Conservation (phyloP, 2,113 vertebrate genomes). For the Coptodon rendalli region DNA sequence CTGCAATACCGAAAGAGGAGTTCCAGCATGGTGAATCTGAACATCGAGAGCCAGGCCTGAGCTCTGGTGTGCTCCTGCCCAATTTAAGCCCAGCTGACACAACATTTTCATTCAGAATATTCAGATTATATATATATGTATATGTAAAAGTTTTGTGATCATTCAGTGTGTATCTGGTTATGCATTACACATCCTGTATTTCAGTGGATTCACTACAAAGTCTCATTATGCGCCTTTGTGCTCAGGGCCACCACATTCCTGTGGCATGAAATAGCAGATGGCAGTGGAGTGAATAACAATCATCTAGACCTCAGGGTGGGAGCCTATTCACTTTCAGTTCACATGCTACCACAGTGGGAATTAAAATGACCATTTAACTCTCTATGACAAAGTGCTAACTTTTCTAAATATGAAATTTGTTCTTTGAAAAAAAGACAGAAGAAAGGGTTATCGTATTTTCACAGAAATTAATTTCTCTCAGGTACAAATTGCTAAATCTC, state of each 20-base stretch:
- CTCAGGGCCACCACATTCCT: constrained; percentile 2
- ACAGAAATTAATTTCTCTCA: background rate
- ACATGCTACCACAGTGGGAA: constrained; percentile 3
- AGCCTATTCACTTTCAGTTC: constrained; percentile 32
- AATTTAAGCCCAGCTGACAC: background rate
- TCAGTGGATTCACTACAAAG: background rate
- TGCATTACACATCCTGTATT: background rate
- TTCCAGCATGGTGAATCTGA: background rate
- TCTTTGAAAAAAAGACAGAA: background rate
- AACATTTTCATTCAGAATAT: background rate
- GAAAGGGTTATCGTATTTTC: background rate
- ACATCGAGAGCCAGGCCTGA: background rate
- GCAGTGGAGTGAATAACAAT: constrained; percentile 35
- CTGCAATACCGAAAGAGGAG: background rate
- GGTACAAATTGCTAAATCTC: background rate
- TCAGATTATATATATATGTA: background rate
- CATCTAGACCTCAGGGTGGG: constrained; percentile 1
- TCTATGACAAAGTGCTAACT: background rate
- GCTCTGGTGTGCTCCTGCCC: background rate
- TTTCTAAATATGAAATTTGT: constrained; percentile 8
- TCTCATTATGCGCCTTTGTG: constrained; percentile 7
- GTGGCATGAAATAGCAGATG: constrained; percentile 11
- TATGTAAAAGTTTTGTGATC: background rate
- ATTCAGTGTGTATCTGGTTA: background rate
- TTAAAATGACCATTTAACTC: constrained; percentile 42